Percentiles rank a stretch among this genome's conserved stretches.
Evolutionary conservation across 2,888 invertebrate genomes (phyloP).

Genomic region (Drosophila austrosaltans): DNA sequence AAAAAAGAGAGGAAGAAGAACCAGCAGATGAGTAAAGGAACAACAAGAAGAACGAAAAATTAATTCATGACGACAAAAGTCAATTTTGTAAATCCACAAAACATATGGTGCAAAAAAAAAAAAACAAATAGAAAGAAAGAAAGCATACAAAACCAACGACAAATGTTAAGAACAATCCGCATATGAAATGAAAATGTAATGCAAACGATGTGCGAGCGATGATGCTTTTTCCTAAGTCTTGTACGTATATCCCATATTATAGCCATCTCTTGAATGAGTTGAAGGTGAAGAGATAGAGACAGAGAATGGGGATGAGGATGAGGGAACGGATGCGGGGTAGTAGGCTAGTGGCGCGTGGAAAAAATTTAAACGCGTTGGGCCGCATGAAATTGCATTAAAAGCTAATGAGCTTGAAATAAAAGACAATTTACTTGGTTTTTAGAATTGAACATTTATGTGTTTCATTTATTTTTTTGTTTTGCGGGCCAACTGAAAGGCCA

Average conservation of each 20-base stretch:
- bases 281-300: background rate
- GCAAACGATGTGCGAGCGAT: conserved; percentile 60
- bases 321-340: background rate
- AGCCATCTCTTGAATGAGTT: conserved; percentile 5
- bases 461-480: conserved; percentile 20
- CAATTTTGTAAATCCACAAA: conserved; percentile 72
- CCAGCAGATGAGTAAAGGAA: conserved; percentile 11
- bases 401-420: conserved; percentile 76
- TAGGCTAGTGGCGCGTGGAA: conserved; percentile 61
- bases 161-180: conserved; percentile 21
- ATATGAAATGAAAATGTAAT: conserved; percentile 62
- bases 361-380: conserved; percentile 70
- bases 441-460: conserved; percentile 55
- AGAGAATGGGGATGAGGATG: background rate
- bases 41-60: conserved; percentile 54
- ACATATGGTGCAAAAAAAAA: conserved; percentile 57
- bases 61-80: conserved; percentile 77
- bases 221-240: background rate
- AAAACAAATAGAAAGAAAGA: background rate
- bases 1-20: conserved; percentile 28
- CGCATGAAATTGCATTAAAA: conserved; percentile 78
- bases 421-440: conserved; percentile 66
- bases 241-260: background rate
- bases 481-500: conserved; percentile 27
- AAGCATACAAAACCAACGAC: conserved; percentile 23